phyloP scores from a whole-genome alignment of 2,888 invertebrate species.

The Deladenus siricidicola region DNA sequence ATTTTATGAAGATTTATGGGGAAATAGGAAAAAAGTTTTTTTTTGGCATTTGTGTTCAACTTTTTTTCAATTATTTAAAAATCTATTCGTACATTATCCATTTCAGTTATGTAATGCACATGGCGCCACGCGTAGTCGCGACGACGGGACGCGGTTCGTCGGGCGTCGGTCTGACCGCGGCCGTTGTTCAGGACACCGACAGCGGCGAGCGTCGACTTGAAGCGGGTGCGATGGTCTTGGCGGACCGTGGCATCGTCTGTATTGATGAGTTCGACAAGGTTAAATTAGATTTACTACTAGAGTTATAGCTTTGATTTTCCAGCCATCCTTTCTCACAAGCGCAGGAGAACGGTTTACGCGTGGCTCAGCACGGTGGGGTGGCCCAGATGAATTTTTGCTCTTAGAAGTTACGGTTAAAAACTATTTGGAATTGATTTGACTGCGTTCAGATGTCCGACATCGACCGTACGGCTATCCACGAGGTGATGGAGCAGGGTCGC shows the following conservation, averaged over 20 bases:
- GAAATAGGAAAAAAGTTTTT: no score
- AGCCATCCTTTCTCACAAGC: neutral
- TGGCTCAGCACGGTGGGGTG: neutral
- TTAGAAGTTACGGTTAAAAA: no score
- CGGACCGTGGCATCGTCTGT: slow-evolving; percentile 93
- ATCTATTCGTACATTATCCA: neutral
- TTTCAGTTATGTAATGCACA: slow-evolving; percentile 75
- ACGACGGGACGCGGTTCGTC: slow-evolving; percentile 96
- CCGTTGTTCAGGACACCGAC: slow-evolving; percentile 90
- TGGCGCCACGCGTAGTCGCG: slow-evolving; percentile 88
- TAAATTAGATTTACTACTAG: no score
- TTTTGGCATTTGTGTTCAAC: no score
- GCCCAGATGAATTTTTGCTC: neutral
- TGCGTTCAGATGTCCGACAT: slow-evolving; percentile 90
- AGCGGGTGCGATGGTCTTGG: slow-evolving; percentile 99
- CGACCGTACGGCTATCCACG: slow-evolving; percentile 96
- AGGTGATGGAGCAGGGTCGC: slow-evolving; percentile 96
- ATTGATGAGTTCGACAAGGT: slow-evolving; percentile 84
- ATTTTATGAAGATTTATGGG: no score
- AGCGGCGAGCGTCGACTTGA: slow-evolving; percentile 59
- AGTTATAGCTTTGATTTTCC: neutral
- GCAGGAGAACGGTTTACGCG: no score
- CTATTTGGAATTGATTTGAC: no score
- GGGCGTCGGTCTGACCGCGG: slow-evolving; percentile 95
- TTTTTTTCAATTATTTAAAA: no score